Evolutionary conservation across 2,888 invertebrate genomes (phyloP), one percentile per base, ranked within the genome.

Genomic region (Atrina japonica): DNA sequence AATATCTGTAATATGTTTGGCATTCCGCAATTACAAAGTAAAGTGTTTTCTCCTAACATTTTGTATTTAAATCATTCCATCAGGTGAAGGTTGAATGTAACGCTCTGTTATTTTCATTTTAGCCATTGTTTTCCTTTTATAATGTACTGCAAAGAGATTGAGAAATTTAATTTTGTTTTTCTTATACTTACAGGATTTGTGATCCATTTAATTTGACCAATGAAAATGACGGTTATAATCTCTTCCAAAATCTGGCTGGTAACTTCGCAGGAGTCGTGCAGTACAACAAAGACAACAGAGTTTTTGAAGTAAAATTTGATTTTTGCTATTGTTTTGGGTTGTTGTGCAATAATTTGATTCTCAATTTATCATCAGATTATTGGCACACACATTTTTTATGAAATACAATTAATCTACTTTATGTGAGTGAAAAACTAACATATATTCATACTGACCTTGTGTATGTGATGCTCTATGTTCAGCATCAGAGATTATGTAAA

Each of bases 191-290:
- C 76, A 88, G 88, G 7, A 70, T 88, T 29, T 89, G 89, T 79
- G 86, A 87, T 73, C 82, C 83, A 43, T 83, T 89, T 47, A 85
- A 88, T 66, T 66, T 72, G 5, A 68, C 75, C 14, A 87, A 83
- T 60, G 67, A 79, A 9, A 82, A 88, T 47, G 91, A 92, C 78
- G 92, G 96, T 16, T 92, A 94, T 0, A 97, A 94, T 88, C 94
- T 98, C 66, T 96, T 94, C 88, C 94, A 94, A 87, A 93, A 93
- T n/a, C 90, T 98, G 49, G 95, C 97, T 0, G 94, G 94, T 52
- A 95, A 96, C 90, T 96, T 98, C 90, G 97, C 96, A 60, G 96
- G 94, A 47, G 93, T 97, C 47, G 97, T 98, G 0, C 98, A 98
- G 86, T 98, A 98, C 89, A 97, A 98, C 89, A 95, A 96, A 88